Conservation (phyloP, 1,140 invertebrate species). For the Spodoptera litura region DNA sequence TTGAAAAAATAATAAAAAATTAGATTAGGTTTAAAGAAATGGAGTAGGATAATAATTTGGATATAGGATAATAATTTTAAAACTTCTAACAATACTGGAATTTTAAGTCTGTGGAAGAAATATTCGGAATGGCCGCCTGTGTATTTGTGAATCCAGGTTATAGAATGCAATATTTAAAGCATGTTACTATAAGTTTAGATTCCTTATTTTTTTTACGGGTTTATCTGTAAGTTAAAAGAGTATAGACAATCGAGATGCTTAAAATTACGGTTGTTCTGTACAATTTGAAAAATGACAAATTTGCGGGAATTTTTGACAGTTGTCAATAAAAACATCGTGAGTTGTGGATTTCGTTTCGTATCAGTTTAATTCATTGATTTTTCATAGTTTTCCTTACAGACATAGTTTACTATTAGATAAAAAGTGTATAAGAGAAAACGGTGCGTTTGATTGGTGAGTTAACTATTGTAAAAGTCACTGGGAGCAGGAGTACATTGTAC, state of each 20-base stretch:
- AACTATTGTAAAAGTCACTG: constrained; percentile 62
- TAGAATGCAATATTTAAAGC: not conserved
- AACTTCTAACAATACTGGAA: too few relatives aligned
- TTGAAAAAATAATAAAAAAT: too few relatives aligned
- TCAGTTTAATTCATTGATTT: constrained; percentile 58
- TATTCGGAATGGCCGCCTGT: too few relatives aligned
- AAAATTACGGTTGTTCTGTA: not conserved
- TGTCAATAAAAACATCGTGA: constrained; percentile 83
- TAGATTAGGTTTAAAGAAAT: too few relatives aligned
- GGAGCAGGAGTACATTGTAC: constrained; percentile 64
- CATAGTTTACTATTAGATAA: constrained; percentile 28
- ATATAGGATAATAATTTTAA: too few relatives aligned
- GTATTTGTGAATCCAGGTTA: not conserved
- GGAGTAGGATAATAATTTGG: too few relatives aligned
- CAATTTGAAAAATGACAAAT: constrained; percentile 72
- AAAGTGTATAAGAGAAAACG: constrained; percentile 45
- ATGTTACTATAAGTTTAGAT: not conserved
- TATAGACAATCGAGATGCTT: constrained; percentile 31
- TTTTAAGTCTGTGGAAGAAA: too few relatives aligned
- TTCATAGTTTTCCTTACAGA: constrained; percentile 45
- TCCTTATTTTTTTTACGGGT: not conserved
- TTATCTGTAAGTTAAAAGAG: constrained; percentile 23
- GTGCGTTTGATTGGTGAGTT: constrained; percentile 68
- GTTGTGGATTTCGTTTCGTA: constrained; percentile 66
- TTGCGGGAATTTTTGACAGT: constrained; percentile 85